These are phyloP conservation scores for Brachionichthys hirsutus DNA, from an alignment of 2,113 vertebrate species.

Conservation along the genomic window DNA sequence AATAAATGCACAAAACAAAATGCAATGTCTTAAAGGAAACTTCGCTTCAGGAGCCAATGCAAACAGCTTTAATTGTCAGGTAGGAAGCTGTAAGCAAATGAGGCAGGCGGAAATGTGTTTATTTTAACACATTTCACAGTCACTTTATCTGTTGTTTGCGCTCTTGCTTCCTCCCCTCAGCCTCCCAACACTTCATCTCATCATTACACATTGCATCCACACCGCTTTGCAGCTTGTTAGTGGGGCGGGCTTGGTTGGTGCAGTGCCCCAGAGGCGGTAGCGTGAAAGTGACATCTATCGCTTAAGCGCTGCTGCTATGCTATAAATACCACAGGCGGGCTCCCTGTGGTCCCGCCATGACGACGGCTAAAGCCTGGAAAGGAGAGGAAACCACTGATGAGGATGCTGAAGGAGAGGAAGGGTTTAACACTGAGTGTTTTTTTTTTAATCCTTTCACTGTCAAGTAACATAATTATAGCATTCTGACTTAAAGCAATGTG, in stretches of 20 bases:
- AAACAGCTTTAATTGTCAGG: constrained; percentile 66
- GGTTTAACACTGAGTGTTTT: no score
- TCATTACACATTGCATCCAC: constrained; percentile 39
- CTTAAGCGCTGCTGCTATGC: constrained; percentile 64
- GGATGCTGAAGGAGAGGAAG: constrained; percentile 8
- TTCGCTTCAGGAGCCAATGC: no score
- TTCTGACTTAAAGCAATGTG: no score
- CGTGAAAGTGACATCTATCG: constrained; percentile 83
- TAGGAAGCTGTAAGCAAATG: constrained; percentile 5
- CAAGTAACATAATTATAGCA: no score
- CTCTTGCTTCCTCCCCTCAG: constrained; percentile 14
- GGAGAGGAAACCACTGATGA: constrained; percentile 76
- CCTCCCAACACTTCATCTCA: constrained; percentile 6
- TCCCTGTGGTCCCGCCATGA: constrained; percentile 68
- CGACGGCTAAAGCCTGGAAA: constrained; percentile 64
- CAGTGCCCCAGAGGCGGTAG: constrained; percentile 62
- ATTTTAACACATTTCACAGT: constrained; percentile 24
- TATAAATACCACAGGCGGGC: constrained; percentile 77
- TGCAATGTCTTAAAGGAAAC: constrained; percentile 32
- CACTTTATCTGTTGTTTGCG: constrained; percentile 27
- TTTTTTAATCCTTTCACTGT: no score
- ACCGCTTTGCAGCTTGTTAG: constrained; percentile 78
- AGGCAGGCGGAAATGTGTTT: constrained; percentile 26
- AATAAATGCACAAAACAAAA: constrained; percentile 13
- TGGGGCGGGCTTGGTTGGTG: constrained; percentile 65